Conservation (phyloP, 2,113 vertebrate genomes). For the Neomonachus schauinslandi region DNA sequence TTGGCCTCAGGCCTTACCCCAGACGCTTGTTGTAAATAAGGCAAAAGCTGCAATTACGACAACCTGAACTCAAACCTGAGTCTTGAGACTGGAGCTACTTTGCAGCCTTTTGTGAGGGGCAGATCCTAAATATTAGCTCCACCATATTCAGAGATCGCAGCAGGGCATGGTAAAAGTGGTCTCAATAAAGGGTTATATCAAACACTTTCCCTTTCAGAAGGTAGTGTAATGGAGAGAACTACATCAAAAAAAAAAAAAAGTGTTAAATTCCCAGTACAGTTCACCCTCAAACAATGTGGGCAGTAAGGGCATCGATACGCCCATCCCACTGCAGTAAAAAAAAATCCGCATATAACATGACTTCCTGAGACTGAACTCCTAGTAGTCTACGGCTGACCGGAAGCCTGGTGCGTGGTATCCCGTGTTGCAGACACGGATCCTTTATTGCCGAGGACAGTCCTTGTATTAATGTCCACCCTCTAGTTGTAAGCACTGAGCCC, state of each 20-base stretch:
- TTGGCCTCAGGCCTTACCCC: too few species aligned
- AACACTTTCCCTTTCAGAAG: background rate
- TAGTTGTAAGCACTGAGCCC: background rate
- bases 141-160: background rate
- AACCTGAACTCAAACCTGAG: background rate
- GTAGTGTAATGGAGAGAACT: background rate
- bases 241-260: background rate
- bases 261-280: background rate
- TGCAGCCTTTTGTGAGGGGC: background rate
- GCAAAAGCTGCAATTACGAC: background rate
- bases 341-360: background rate
- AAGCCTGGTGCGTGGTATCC: background rate
- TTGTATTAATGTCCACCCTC: background rate
- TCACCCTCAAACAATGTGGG: background rate
- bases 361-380: background rate
- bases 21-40: background rate
- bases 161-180: background rate
- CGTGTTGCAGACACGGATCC: background rate
- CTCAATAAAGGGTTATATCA: background rate
- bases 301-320: background rate
- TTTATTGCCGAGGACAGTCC: background rate
- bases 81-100: background rate
- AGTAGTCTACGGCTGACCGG: background rate
- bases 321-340: background rate
- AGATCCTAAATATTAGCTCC: background rate